phyloP scores from a whole-genome alignment of 2,797 vertebrate species.

The Silurus lanzhouensis region DNA sequence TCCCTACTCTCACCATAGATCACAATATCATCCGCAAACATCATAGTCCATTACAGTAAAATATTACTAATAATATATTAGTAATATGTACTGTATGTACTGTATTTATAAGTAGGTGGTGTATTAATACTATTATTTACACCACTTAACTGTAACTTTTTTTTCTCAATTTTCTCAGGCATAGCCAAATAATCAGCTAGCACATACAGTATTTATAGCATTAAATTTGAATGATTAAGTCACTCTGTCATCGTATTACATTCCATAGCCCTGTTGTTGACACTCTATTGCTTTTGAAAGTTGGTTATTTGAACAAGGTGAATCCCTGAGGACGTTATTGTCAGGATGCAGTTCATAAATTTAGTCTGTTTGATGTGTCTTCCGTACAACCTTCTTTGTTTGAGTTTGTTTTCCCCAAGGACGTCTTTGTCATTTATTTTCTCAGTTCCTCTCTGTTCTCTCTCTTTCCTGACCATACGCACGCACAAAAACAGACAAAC shows the following conservation, averaged over 20 bases:
- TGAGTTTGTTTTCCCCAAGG: slow-evolving; percentile 44
- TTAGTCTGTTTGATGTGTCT: slow-evolving; percentile 52
- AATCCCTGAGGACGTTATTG: slow-evolving; percentile 29
- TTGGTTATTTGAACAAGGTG: background rate
- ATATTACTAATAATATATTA: no score
- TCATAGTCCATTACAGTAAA: no score
- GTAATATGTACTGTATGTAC: no score
- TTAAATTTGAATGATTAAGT: background rate
- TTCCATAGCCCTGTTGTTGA: background rate
- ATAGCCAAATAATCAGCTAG: background rate
- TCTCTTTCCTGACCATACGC: slow-evolving; percentile 3
- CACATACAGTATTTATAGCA: background rate
- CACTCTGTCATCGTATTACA: background rate
- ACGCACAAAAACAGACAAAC: background rate
- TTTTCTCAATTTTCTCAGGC: background rate
- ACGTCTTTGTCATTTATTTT: slow-evolving; percentile 31
- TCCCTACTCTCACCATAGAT: no score
- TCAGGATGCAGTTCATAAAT: slow-evolving; percentile 55
- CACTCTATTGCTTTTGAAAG: background rate
- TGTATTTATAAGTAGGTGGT: no score
- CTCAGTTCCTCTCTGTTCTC: slow-evolving; percentile 32
- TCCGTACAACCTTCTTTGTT: slow-evolving; percentile 36
- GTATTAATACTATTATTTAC: no score
- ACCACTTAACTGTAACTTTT: background rate
- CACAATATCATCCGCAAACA: no score